Evolutionary conservation across 2,113 vertebrate genomes (phyloP).

Genomic region (Scalopus aquaticus): DNA sequence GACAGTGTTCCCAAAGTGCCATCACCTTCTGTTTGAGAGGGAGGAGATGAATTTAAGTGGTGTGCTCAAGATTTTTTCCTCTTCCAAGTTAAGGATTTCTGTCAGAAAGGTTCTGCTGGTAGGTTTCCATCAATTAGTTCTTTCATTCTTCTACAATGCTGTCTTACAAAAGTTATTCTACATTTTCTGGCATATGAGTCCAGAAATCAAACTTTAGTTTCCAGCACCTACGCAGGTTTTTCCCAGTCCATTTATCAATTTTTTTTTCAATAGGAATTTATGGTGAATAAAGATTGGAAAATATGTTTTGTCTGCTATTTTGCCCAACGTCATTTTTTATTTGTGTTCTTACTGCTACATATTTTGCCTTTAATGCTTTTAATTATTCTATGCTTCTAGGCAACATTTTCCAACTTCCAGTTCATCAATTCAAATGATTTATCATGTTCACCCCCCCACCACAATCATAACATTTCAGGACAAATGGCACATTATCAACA

Average conservation of each 20-base stretch:
- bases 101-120: not conserved
- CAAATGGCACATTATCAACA: not conserved
- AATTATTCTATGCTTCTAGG: conserved; percentile 15
- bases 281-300: not conserved
- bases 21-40: not conserved
- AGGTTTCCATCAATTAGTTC: not conserved
- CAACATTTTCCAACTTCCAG: not conserved
- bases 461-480: not conserved
- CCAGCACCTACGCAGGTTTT: not conserved
- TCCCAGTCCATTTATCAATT: not conserved
- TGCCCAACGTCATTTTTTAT: not conserved
- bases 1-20: not conserved
- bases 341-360: not conserved
- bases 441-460: not conserved
- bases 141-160: not conserved
- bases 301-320: not conserved
- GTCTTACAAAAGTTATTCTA: conserved; percentile 8
- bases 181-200: not conserved
- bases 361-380: not conserved
- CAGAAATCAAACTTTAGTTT: not conserved
- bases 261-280: not conserved
- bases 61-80: not conserved
- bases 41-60: not conserved
- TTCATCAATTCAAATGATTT: not conserved
- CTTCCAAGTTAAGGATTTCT: not conserved